Conservation (phyloP, 2,113 vertebrate species). For the Elanoides forficatus region DNA sequence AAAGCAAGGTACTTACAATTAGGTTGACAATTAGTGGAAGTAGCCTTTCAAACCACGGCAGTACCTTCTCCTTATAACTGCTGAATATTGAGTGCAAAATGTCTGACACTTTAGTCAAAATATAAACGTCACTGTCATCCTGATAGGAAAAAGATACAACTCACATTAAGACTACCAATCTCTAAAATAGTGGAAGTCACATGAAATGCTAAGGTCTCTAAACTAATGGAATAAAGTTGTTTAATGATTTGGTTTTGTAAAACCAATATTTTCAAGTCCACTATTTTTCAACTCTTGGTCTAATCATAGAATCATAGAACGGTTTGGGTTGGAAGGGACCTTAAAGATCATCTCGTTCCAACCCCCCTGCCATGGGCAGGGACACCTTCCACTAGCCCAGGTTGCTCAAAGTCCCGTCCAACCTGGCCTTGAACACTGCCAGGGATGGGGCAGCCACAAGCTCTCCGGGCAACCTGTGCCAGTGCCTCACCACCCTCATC, state of each 20-base stretch:
- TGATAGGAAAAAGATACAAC: slow-evolving; percentile 57
- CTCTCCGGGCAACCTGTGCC: neutral
- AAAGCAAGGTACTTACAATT: slow-evolving; percentile 82
- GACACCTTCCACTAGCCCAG: neutral
- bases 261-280: neutral
- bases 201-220: neutral
- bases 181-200: neutral
- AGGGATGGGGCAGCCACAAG: neutral
- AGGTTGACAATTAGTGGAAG: slow-evolving; percentile 94
- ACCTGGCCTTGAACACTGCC: neutral
- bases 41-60: slow-evolving; percentile 97
- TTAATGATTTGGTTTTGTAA: neutral
- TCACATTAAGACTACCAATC: neutral
- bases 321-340: neutral
- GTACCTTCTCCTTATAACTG: slow-evolving; percentile 93
- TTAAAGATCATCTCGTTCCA: neutral
- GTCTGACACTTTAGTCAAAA: slow-evolving; percentile 97
- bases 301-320: neutral
- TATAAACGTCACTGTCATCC: slow-evolving; percentile 98
- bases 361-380: neutral
- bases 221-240: neutral
- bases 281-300: neutral
- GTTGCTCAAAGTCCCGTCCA: neutral
- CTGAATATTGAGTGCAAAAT: slow-evolving; percentile 98
- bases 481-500: neutral